Percentiles rank a stretch among this genome's conserved stretches.
These are phyloP conservation scores for Zeugodacus cucurbitae DNA, from an alignment of 1,140 invertebrate genomes.

Conservation along the genomic window DNA sequence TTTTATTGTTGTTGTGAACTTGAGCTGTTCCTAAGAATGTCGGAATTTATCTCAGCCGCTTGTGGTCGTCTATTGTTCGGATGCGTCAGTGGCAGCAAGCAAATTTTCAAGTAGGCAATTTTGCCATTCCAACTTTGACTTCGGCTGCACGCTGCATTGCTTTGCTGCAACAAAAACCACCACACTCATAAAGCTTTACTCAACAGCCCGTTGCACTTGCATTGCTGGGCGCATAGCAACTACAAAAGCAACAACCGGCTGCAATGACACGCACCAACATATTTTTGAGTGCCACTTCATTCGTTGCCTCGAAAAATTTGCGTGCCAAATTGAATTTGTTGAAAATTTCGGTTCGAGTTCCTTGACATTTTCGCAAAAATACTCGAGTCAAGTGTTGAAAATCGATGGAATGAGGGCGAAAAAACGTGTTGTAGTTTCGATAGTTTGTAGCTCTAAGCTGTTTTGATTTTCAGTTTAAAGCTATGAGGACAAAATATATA, in stretches of 20 bases:
- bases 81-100: neutral
- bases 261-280: neutral
- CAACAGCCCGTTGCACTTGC: neutral
- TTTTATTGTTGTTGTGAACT: neutral
- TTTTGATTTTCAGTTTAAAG: too few relatives aligned
- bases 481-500: too few relatives aligned
- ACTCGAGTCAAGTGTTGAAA: too few relatives aligned
- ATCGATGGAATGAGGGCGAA: too few relatives aligned
- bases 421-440: too few relatives aligned
- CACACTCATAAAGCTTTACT: neutral
- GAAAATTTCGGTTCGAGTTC: neutral
- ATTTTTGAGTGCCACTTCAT: neutral
- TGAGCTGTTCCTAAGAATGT: neutral
- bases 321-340: neutral
- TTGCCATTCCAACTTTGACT: neutral
- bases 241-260: neutral
- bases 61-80: neutral
- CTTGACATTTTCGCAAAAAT: neutral
- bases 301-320: neutral
- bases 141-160: neutral
- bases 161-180: neutral
- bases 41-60: neutral
- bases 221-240: neutral
- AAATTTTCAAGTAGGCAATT: conserved; percentile 7
- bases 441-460: too few relatives aligned